Base-by-base conservation (phyloP, 2,888 invertebrate genomes). In the Cephus pygmeus region DNA sequence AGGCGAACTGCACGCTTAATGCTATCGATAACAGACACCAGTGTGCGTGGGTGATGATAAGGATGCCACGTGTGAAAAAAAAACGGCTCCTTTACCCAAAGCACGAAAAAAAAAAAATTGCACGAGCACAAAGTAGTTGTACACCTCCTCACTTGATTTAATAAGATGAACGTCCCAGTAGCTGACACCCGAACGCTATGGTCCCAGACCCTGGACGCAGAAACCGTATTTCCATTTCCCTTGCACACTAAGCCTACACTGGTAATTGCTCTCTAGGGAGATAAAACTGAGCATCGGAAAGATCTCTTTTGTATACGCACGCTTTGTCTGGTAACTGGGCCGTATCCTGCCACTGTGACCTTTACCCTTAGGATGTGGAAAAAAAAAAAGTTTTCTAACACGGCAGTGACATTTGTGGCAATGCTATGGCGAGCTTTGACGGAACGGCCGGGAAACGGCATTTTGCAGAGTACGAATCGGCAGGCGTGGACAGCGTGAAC, bases 391-490 rank as follows among this genome's bases (percentile, higher is more conserved):
- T 33, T 56, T 23, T 56, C 23, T 56, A 56, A 56, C 23, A 23
- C 23, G 56, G 9, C 56, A 23, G 23, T 1, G 9, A 9, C 23
- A 56, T 1, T 9, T 56, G 23, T 56, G 56, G 9, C 71, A 71
- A 71, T 11, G 69, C 3, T 69, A 31, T 75, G 79, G 80, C 79
- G 74, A 40, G 76, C 77, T 69, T 73, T 79, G 4, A 77, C 79
- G 73, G 81, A 77, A 79, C 34, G 77, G 76, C 78, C 4, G 23
- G 3, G 15, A 12, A 12, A 84, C 40, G 71, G 40, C 79, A 73
- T 84, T 85, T 91, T 91, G 81, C 88, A 91, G 91, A 86, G 77
- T 90, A 85, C 84, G 90, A 90, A 73, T 90, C 91, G 4, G 89
- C 91, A 11, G 91, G 91, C 9, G 85, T 90, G 4, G 86, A 89